Percentiles rank a stretch among this genome's conserved stretches.
phyloP scores from a whole-genome alignment of 2,888 invertebrate species.

The Drosophila mimica region DNA sequence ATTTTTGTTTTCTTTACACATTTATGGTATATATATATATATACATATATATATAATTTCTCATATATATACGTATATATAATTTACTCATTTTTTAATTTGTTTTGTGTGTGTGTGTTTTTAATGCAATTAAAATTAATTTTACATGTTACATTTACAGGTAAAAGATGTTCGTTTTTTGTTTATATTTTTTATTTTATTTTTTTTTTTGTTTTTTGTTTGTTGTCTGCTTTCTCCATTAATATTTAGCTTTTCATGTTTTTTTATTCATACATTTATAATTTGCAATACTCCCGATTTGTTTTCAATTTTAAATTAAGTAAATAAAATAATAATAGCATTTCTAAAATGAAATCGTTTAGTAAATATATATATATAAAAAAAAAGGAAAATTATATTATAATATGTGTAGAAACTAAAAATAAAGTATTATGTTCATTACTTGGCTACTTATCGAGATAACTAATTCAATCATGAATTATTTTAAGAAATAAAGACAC shows the following conservation, averaged over 20 bases:
- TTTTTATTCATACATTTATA: conserved; percentile 51
- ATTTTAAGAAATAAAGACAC: conserved; percentile 34
- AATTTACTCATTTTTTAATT: conserved; percentile 44
- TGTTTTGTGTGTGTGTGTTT: conserved; percentile 37
- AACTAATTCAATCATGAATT: conserved; percentile 38
- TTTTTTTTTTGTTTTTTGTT: conserved; percentile 22
- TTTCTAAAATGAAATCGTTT: conserved; percentile 74
- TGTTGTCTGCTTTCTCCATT: conserved; percentile 54
- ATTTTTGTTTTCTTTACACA: conserved; percentile 76
- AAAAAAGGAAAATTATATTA: conserved; percentile 7
- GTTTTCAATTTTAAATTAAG: conserved; percentile 59
- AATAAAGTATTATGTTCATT: conserved; percentile 66
- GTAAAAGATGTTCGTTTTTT: conserved; percentile 66
- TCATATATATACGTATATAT: conserved; percentile 20
- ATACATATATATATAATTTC: conserved; percentile 51
- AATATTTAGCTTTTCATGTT: conserved; percentile 41
- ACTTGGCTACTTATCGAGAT: conserved; percentile 67
- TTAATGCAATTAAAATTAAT: conserved; percentile 71
- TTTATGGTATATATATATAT: conserved; percentile 53
- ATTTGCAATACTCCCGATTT: conserved; percentile 79
- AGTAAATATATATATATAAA: conserved; percentile 36
- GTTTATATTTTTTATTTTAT: conserved; percentile 9
- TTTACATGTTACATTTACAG: conserved; percentile 76
- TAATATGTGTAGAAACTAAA: conserved; percentile 43
- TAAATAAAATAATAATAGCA: conserved; percentile 54